Conservation (phyloP, 1,140 invertebrate species). For the Plutomurus gul region DNA sequence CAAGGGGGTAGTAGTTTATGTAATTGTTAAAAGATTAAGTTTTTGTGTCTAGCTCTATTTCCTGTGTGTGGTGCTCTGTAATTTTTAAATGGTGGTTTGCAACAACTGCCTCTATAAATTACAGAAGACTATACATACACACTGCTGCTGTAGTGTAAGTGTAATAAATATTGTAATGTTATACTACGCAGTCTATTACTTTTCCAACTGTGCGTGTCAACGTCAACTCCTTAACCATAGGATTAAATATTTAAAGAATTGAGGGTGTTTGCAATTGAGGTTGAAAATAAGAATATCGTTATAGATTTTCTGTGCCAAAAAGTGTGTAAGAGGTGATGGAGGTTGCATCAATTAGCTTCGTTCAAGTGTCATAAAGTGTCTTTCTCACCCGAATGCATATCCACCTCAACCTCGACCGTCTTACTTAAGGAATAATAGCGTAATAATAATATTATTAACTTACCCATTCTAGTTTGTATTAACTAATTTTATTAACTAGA, state of each 20-base stretch:
- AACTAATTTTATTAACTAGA: constrained; percentile 23
- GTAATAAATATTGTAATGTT: too few species aligned
- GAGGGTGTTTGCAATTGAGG: constrained; percentile 4
- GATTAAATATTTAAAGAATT: too few species aligned
- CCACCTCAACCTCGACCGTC: background rate
- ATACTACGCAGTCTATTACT: too few species aligned
- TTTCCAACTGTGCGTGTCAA: too few species aligned
- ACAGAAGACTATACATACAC: too few species aligned
- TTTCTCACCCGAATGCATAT: background rate
- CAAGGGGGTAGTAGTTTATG: background rate
- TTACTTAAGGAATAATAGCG: background rate
- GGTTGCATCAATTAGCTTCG: constrained; percentile 5
- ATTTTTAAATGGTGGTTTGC: too few species aligned
- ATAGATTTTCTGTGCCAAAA: constrained; percentile 17
- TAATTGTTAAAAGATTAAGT: background rate
- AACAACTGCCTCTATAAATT: too few species aligned
- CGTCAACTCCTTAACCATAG: background rate
- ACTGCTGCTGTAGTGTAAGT: too few species aligned
- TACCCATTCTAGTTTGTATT: too few species aligned
- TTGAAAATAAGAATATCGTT: background rate
- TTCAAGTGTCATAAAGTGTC: constrained; percentile 8
- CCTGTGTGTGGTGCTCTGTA: background rate
- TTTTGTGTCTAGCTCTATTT: background rate
- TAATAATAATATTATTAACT: background rate
- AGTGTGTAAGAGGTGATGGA: background rate